These are phyloP conservation scores for Natator depressus DNA, from an alignment of 2,113 vertebrate species.

Conservation along the genomic window DNA sequence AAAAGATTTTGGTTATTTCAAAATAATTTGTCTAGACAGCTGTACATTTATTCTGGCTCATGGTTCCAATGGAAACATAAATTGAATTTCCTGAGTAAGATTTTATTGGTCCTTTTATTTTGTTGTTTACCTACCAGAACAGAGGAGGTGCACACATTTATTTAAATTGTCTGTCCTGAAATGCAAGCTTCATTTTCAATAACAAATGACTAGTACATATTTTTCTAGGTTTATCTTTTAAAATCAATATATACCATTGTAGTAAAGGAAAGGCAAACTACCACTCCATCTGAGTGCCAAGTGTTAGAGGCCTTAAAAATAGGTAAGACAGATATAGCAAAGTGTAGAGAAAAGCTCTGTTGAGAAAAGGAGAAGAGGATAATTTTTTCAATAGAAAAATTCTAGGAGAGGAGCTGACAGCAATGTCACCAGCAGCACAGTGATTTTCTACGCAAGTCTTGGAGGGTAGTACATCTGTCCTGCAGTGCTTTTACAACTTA, in stretches of 20 bases:
- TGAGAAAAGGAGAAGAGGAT: not conserved
- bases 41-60: not conserved
- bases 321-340: not conserved
- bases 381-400: not conserved
- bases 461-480: not conserved
- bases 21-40: not conserved
- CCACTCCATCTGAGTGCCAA: not conserved
- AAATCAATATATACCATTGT: not conserved
- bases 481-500: not conserved
- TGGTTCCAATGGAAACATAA: not conserved
- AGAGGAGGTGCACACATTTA: not conserved
- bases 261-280: not conserved
- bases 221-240: not conserved
- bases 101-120: not conserved
- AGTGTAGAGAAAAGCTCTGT: not conserved
- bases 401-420: not conserved
- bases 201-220: not conserved
- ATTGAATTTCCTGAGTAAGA: not conserved
- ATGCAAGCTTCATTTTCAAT: not conserved
- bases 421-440: not conserved
- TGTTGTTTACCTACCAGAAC: not conserved
- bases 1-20: slow-evolving; percentile 29
- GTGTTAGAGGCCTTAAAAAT: not conserved
- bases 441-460: not conserved
- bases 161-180: not conserved